Evolutionary conservation across 1,140 invertebrate genomes (phyloP).

Genomic region (Lutraria rhynchaena): DNA sequence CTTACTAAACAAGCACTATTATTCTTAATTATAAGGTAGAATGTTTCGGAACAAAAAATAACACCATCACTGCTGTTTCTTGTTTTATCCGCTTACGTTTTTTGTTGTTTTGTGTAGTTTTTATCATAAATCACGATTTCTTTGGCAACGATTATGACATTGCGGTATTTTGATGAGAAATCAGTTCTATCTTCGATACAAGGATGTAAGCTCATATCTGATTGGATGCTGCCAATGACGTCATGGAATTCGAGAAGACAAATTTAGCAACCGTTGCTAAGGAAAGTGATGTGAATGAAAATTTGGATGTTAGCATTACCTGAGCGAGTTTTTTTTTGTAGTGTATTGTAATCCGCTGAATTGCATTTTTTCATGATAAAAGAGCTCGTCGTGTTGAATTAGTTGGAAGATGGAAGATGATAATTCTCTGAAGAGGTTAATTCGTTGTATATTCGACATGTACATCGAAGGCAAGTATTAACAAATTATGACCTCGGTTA

Average conservation of each 20-base stretch:
- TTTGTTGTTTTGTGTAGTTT: slow-evolving; percentile 10
- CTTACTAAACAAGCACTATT: too few species aligned
- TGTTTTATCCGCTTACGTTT: background rate
- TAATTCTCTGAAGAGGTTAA: too few species aligned
- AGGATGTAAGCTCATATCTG: background rate
- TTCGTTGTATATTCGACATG: too few species aligned
- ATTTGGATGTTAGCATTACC: background rate
- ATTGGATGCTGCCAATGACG: slow-evolving; percentile 6
- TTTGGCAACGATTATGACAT: slow-evolving; percentile 37
- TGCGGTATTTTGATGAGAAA: slow-evolving; percentile 19
- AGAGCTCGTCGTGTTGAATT: too few species aligned
- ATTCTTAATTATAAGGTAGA: too few species aligned
- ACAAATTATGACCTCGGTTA: too few species aligned
- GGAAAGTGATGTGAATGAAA: slow-evolving; percentile 36
- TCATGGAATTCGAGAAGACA: background rate
- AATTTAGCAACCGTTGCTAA: slow-evolving; percentile 44
- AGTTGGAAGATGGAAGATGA: too few species aligned
- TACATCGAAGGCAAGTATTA: too few species aligned
- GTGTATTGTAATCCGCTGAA: slow-evolving; percentile 10
- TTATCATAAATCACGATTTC: slow-evolving; percentile 41
- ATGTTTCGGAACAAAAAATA: too few species aligned
- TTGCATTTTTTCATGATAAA: slow-evolving; percentile 3
- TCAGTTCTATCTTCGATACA: background rate
- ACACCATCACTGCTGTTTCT: background rate
- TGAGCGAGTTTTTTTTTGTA: background rate